These are phyloP conservation scores for Melitaea athalia DNA, from an alignment of 2,888 invertebrate species.

Conservation along the genomic window DNA sequence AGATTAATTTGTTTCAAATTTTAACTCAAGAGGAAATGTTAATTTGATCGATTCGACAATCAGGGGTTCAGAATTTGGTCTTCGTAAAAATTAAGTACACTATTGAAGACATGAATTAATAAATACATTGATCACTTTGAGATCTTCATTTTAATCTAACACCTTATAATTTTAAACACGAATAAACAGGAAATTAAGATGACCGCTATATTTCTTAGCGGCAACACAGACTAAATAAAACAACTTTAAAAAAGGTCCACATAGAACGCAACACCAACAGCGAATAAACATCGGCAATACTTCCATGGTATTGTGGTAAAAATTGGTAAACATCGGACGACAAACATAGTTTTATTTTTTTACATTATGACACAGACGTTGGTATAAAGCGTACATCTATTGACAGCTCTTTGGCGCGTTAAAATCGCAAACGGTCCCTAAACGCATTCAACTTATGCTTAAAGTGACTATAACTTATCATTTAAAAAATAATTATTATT, in stretches of 20 bases:
- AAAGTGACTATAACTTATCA: conserved; percentile 75
- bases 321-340: conserved; percentile 50
- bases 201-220: conserved; percentile 69
- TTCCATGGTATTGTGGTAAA: conserved; percentile 31
- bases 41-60: conserved; percentile 1
- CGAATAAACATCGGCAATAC: conserved; percentile 47
- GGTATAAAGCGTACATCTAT: conserved; percentile 20
- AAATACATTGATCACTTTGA: conserved; percentile 81
- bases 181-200: conserved; percentile 66
- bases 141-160: conserved; percentile 77
- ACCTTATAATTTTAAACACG: conserved; percentile 66
- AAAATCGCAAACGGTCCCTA: conserved; percentile 57
- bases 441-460: conserved; percentile 66
- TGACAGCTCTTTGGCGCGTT: conserved; percentile 71
- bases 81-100: conserved; percentile 65
- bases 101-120: conserved; percentile 75
- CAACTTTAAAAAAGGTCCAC: conserved; percentile 51
- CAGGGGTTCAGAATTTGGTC: neutral
- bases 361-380: conserved; percentile 29
- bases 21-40: neutral
- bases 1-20: neutral
- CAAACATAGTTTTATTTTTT: conserved; percentile 40
- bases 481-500: conserved; percentile 58
- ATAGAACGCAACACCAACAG: conserved; percentile 49
- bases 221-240: conserved; percentile 67